A percentile compares a stretch with the other conserved stretches of the same genome.
phyloP scores from a whole-genome alignment of 23 tunicate genomes.

The Diplosoma virens region DNA sequence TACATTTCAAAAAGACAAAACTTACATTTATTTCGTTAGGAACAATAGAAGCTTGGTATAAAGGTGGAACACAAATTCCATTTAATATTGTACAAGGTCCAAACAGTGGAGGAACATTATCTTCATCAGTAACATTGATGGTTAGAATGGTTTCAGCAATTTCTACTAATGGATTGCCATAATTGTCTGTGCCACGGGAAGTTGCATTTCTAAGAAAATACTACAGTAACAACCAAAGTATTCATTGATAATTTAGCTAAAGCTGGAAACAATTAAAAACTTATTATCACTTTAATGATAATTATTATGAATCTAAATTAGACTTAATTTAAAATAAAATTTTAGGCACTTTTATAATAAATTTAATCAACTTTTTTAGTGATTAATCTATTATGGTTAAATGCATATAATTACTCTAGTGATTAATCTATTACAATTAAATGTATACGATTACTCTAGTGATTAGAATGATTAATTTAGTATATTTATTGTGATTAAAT shows the following conservation, averaged over 20 bases:
- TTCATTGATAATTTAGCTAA: background rate
- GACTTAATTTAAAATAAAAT: too few relatives aligned
- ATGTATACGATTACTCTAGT: too few relatives aligned
- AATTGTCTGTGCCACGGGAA: background rate
- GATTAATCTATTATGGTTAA: too few relatives aligned
- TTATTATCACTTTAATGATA: too few relatives aligned
- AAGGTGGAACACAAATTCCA: conserved; percentile 11
- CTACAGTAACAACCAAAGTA: background rate
- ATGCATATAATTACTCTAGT: too few relatives aligned
- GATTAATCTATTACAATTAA: too few relatives aligned
- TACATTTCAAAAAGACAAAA: too few relatives aligned
- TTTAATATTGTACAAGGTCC: background rate
- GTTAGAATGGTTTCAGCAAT: background rate
- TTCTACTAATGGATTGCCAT: background rate
- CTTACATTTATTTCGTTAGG: background rate
- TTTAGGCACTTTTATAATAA: too few relatives aligned
- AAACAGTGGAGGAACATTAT: conserved; percentile 19
- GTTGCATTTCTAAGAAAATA: background rate
- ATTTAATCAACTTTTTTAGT: too few relatives aligned
- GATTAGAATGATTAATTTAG: too few relatives aligned
- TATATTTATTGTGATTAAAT: too few relatives aligned
- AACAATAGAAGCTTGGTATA: background rate
- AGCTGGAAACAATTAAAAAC: background rate
- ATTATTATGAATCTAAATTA: too few relatives aligned
- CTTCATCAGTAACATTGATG: conserved; percentile 15